Evolutionary conservation across 2,888 invertebrate genomes (phyloP).

Genomic region (Spodoptera exigua): DNA sequence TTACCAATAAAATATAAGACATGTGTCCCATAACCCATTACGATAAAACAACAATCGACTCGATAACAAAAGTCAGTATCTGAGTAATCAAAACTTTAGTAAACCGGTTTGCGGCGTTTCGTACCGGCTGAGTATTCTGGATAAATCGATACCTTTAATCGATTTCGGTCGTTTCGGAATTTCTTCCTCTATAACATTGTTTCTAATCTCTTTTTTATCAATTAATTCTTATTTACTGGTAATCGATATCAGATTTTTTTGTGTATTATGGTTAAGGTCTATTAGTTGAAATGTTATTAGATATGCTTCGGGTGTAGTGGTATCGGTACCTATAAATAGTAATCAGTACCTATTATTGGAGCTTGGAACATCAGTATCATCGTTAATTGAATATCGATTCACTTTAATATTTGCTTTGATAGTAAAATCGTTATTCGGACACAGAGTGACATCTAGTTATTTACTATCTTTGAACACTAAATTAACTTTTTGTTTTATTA

Average conservation of each 20-base stretch:
- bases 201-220: not conserved
- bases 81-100: constrained; percentile 61
- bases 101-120: constrained; percentile 50
- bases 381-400: too few relatives aligned
- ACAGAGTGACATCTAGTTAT: too few relatives aligned
- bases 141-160: constrained; percentile 22
- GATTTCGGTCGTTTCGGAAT: not conserved
- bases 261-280: not conserved
- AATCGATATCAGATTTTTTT: not conserved
- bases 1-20: constrained; percentile 53
- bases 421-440: too few relatives aligned
- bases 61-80: constrained; percentile 64
- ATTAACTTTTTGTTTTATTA: too few relatives aligned
- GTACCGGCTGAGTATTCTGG: constrained; percentile 39
- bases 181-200: constrained; percentile 1
- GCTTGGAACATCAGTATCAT: too few relatives aligned
- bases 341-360: too few relatives aligned
- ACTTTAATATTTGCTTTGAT: too few relatives aligned
- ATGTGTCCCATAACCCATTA: constrained; percentile 49
- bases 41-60: constrained; percentile 57
- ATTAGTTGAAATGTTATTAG: too few relatives aligned
- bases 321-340: too few relatives aligned
- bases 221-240: not conserved
- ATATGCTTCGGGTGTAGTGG: too few relatives aligned
- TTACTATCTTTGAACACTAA: too few relatives aligned